Base-by-base conservation (phyloP, 2,888 invertebrate species). In the Lasioglossum marginatum region DNA sequence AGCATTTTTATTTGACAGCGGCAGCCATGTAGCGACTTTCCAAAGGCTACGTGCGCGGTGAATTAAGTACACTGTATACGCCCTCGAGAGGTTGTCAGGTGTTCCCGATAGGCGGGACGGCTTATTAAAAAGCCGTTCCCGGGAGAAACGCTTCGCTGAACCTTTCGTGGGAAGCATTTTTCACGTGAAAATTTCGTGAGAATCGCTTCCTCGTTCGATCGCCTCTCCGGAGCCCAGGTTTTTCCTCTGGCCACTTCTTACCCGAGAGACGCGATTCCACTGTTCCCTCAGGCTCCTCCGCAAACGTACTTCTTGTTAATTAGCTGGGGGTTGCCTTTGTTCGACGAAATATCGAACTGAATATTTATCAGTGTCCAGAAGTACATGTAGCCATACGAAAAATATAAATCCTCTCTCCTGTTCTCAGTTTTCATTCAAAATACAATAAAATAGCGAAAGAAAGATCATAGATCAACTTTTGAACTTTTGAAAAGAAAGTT, bases 1-100 rank as follows among this genome's bases (percentile, higher is more conserved):
- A 81, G 88, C 90, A 90, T 91, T 90, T 91, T 91, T 91, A 90
- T 89, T 89, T 89, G 84, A 91, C 90, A 88, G 88, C 83, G 83
- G 73, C 83, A 77, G 80, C 87, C 89, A 82, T 82, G 85, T 68
- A 86, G 77, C 86, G 88, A 89, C 87, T 89, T 87, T 87, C 88
- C 86, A 79, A 89, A 91, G 83, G 88, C 83, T 90, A 88, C 86
- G 83, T 82, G 91, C 83, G 23, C 86, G 70, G 85, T 81, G 78
- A 90, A 89, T 90, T 82, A 86, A 86, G 81, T 86, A 77, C 85
- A 70, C 45, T 37, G 87, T 77, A 68, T 68, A 87, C 87, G 83
- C 81, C 83, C 87, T 81, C 83, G 86, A 76, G 82, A 81, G 79
- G 66, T 74, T 82, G 86, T 87, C 86, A 86, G 86, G 86, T 86